Evolutionary conservation across 37 sponge, comb jelly and placozoan species (phyloP), one percentile per base, ranked within the genome.

Genomic region (Trichoplax adhaerens): DNA sequence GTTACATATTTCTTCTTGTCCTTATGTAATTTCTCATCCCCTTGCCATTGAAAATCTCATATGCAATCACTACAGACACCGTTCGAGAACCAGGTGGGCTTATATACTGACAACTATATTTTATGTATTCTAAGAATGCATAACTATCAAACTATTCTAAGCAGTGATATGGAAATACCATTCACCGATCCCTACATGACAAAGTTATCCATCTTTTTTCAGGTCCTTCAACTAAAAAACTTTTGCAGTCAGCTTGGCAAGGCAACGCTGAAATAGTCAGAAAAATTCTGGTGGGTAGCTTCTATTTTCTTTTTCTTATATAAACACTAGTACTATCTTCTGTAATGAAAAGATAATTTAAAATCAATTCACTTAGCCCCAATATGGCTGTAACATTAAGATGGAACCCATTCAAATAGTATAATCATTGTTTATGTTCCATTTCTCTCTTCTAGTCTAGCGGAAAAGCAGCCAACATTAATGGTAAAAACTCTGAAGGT

Each of bases 241-340:
- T 89, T 29, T 74, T 89, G 56, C 80, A 85, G 56, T 58, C 86
- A 48, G 86, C 90, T 0, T 89, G 90, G 90, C 77, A 80, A 4
- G 90, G 90, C 54, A 83, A 89, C 74, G 66, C 85, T 2, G 78
- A 80, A 10, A 72, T 75, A 46, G 83, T 89, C 55, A 80, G 74
- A 66, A 73, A 77, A 52, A 75, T 56, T 49, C 72, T 87, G 66
- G 88, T 83, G 50, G 62, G 82, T 57, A 3, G 5, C n/a, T 51
- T 49, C 3, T n/a, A 4, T 5, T 4, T 70, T 58, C 5, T 52
- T n/a, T 70, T 0, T 3, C 55, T 7, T 69, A 47, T 52, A 69
- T 57, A 69, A 10, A 69, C 58, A 57, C 58, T 58, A 53, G 0
- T 3, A 57, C 55, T 57, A 52, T 10, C 71, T 29, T 58, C 71